These are phyloP conservation scores for Zaprionus ghesquierei DNA, from an alignment of 1,140 invertebrate species.

Conservation along the genomic window DNA sequence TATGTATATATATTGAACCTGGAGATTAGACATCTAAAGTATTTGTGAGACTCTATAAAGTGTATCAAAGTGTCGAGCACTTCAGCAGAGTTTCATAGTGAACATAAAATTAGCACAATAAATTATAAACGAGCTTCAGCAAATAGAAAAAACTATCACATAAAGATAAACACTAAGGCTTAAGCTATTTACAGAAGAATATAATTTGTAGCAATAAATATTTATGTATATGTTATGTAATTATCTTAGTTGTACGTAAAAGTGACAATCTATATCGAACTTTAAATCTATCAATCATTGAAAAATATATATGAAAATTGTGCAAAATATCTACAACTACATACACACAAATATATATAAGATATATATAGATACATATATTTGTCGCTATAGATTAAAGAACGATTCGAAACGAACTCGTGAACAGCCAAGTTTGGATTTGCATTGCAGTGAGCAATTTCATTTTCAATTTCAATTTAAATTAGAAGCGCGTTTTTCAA, in stretches of 20 bases:
- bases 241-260: slow-evolving; percentile 43
- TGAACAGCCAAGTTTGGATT: slow-evolving; percentile 79
- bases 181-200: slow-evolving; percentile 66
- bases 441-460: slow-evolving; percentile 74
- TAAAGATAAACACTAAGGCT: slow-evolving; percentile 61
- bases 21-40: background rate
- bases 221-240: slow-evolving; percentile 1
- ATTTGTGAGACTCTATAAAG: background rate
- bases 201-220: slow-evolving; percentile 21
- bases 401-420: slow-evolving; percentile 80
- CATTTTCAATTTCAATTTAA: slow-evolving; percentile 38
- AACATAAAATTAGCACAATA: slow-evolving; percentile 30
- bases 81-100: slow-evolving; percentile 3
- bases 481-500: slow-evolving; percentile 61
- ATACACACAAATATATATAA: slow-evolving; percentile 18
- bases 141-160: slow-evolving; percentile 71
- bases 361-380: slow-evolving; percentile 17
- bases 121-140: slow-evolving; percentile 60
- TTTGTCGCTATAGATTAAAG: slow-evolving; percentile 66
- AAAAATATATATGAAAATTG: slow-evolving; percentile 37
- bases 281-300: slow-evolving; percentile 38
- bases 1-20: background rate
- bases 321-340: slow-evolving; percentile 31
- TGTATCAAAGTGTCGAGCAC: slow-evolving; percentile 14
- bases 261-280: slow-evolving; percentile 47